Evolutionary conservation across 2,797 vertebrate genomes (phyloP).

Genomic region (Pipistrellus nathusii): DNA sequence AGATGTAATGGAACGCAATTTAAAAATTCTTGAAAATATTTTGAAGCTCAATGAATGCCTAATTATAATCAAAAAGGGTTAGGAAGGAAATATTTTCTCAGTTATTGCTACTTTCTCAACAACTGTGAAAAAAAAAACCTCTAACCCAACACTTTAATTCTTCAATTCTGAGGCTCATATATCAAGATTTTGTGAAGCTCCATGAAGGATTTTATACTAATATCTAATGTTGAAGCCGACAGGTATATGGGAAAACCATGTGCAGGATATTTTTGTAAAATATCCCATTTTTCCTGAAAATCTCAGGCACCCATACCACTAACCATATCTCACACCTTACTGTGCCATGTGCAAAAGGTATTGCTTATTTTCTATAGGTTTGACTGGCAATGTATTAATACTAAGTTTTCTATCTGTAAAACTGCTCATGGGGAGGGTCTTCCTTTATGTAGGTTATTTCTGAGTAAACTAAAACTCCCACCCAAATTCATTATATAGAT

Average conservation of each 20-base stretch:
- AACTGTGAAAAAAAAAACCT: not conserved
- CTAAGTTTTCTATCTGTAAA: not conserved
- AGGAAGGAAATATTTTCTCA: not conserved
- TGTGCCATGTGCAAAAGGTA: not conserved
- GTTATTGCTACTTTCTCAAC: not conserved
- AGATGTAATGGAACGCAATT: not conserved
- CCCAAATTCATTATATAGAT: not conserved
- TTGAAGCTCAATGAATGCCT: conserved; percentile 24
- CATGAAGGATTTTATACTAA: not conserved
- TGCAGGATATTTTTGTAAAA: not conserved
- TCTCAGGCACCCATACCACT: not conserved
- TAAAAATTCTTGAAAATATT: conserved; percentile 29
- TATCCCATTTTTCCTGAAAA: not conserved
- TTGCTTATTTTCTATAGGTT: not conserved
- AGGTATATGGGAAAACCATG: not conserved
- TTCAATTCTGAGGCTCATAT: not conserved
- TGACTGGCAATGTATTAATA: not conserved
- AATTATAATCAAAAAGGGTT: not conserved
- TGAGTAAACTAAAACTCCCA: not conserved
- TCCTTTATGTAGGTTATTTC: not conserved
- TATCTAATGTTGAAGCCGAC: not conserved
- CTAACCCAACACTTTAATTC: not conserved
- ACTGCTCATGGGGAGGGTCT: not conserved
- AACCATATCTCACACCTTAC: not conserved
- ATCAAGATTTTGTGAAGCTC: conserved; percentile 14